Evolutionary conservation across 2,797 vertebrate species (phyloP).

Genomic region (Chromobotia macracanthus): DNA sequence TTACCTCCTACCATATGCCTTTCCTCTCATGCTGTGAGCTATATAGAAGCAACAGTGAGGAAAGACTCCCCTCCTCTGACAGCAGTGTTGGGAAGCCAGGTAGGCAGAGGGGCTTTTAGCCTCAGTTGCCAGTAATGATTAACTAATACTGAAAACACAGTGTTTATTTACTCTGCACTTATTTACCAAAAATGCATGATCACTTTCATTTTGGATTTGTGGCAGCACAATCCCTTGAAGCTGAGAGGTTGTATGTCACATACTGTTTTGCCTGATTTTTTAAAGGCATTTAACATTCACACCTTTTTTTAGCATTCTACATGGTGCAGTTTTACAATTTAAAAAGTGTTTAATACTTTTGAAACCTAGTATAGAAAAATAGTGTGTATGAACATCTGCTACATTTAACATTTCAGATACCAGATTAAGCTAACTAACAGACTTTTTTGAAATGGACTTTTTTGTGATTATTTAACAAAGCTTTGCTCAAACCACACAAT

Average conservation of each 20-base stretch:
- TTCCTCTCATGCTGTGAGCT: constrained; percentile 59
- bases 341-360: too few species aligned
- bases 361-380: too few species aligned
- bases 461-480: constrained; percentile 18
- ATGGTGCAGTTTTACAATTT: too few species aligned
- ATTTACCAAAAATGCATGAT: constrained; percentile 22
- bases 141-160: constrained; percentile 20
- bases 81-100: constrained; percentile 78
- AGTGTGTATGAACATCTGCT: neutral
- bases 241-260: too few species aligned
- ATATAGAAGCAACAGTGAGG: constrained; percentile 77
- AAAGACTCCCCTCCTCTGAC: constrained; percentile 80
- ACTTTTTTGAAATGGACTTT: neutral
- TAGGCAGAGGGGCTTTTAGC: constrained; percentile 67
- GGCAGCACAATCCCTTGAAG: neutral
- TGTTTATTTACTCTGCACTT: constrained; percentile 18
- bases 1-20: neutral
- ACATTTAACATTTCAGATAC: neutral
- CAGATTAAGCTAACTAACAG: neutral
- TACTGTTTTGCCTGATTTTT: too few species aligned
- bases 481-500: constrained; percentile 23
- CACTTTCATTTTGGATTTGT: neutral
- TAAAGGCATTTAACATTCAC: too few species aligned
- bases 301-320: too few species aligned
- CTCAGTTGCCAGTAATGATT: constrained; percentile 5